phyloP scores from a whole-genome alignment of 92 coral and sea anemone genomes.

The Chrysogorgia sp. region DNA sequence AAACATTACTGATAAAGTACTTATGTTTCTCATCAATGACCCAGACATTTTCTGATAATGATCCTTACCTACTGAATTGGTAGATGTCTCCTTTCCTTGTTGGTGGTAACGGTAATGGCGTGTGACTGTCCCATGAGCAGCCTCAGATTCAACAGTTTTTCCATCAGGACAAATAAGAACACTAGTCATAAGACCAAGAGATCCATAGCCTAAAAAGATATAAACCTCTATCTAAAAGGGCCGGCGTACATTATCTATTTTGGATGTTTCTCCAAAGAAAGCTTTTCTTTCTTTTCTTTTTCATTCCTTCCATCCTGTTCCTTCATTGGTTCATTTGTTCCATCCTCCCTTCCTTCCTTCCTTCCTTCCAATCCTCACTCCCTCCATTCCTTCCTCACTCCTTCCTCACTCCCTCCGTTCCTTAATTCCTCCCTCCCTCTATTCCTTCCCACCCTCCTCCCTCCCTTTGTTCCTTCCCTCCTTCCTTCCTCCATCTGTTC shows the following conservation, averaged over 20 bases:
- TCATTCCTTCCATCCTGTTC: background rate
- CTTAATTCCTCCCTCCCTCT: too few relatives aligned
- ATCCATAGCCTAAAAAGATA: slow-evolving; percentile 80
- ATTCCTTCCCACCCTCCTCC: too few relatives aligned
- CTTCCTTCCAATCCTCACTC: too few relatives aligned
- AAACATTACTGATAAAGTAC: background rate
- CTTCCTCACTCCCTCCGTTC: too few relatives aligned
- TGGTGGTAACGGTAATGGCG: slow-evolving; percentile 96
- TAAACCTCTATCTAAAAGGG: background rate
- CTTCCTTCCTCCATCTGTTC: too few relatives aligned
- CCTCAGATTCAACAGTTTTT: slow-evolving; percentile 93
- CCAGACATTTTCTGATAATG: background rate
- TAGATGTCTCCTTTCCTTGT: slow-evolving; percentile 93
- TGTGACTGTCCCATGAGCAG: slow-evolving; percentile 99
- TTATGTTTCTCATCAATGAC: background rate
- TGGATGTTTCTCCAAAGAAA: too few relatives aligned
- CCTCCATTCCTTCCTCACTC: too few relatives aligned
- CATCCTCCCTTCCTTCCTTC: too few relatives aligned
- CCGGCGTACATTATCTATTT: too few relatives aligned
- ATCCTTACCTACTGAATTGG: slow-evolving; percentile 97
- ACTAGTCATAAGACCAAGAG: slow-evolving; percentile 99
- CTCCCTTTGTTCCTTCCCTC: too few relatives aligned
- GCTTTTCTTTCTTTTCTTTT: too few relatives aligned
- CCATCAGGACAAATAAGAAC: slow-evolving; percentile 99
- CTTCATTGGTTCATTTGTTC: too few relatives aligned